Evolutionary conservation across 64 coral and sea anemone genomes (phyloP).

Genomic region (Astreopora myriophthalma): DNA sequence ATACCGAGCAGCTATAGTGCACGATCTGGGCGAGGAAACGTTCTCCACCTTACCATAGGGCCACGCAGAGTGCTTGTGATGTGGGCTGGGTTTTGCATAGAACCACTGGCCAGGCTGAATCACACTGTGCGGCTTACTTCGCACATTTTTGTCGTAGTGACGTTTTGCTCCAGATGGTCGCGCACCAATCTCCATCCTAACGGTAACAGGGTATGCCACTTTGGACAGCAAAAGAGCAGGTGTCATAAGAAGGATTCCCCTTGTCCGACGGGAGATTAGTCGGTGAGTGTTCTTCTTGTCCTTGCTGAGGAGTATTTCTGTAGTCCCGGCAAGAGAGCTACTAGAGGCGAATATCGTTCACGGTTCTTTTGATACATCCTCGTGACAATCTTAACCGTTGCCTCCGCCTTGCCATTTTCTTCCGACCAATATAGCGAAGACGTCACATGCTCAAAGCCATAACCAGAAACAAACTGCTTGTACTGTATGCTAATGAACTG

Average conservation of each 20-base stretch:
- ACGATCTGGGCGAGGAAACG: slow-evolving; percentile 31
- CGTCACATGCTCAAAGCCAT: neutral
- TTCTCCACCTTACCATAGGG: slow-evolving; percentile 22
- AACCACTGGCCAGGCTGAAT: slow-evolving; percentile 33
- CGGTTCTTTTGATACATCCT: slow-evolving; percentile 41
- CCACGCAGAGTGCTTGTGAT: slow-evolving; percentile 30
- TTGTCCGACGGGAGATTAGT: neutral
- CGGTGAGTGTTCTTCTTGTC: slow-evolving; percentile 26
- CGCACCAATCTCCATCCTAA: neutral
- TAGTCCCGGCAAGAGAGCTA: slow-evolving; percentile 18
- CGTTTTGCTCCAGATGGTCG: slow-evolving; percentile 26
- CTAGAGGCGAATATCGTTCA: slow-evolving; percentile 13
- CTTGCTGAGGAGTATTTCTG: slow-evolving; percentile 11
- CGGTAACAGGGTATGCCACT: neutral
- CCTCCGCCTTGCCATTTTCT: neutral
- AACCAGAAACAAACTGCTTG: neutral
- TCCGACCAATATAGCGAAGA: neutral
- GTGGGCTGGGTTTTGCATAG: slow-evolving; percentile 28
- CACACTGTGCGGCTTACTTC: neutral
- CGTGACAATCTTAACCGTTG: neutral
- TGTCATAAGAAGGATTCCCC: neutral
- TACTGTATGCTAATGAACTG: neutral
- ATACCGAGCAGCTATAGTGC: slow-evolving; percentile 10
- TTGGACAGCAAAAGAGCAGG: neutral
- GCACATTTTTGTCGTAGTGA: slow-evolving; percentile 3